A percentile compares a stretch with the other conserved stretches of the same genome.
These are phyloP conservation scores for Lucifuga dentata DNA, from an alignment of 2,113 vertebrate genomes.

Conservation along the genomic window DNA sequence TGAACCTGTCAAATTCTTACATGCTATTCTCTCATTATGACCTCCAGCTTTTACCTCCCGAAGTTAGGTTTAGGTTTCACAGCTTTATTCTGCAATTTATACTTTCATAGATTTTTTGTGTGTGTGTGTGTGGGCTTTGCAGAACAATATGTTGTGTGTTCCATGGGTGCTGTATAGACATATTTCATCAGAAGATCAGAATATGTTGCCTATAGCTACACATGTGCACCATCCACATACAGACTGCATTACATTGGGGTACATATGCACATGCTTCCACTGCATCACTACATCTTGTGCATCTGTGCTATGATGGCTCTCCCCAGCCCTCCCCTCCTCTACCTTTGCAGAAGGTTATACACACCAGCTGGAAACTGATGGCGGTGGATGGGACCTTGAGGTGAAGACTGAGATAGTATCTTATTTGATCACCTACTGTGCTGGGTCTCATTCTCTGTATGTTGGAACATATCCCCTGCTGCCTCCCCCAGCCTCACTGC, in stretches of 20 bases:
- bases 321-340: neutral
- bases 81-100: neutral
- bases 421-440: slow-evolving; percentile 42
- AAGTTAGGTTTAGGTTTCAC: neutral
- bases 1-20: slow-evolving; percentile 13
- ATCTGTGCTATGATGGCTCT: neutral
- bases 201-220: neutral
- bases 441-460: slow-evolving; percentile 47
- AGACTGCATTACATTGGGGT: neutral
- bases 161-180: neutral
- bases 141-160: too few relatives aligned
- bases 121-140: too few relatives aligned
- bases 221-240: too few relatives aligned
- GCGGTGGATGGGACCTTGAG: slow-evolving; percentile 35
- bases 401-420: slow-evolving; percentile 53
- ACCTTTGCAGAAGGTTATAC: slow-evolving; percentile 13
- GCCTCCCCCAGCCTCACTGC: slow-evolving; percentile 13
- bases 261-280: slow-evolving; percentile 23
- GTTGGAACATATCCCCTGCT: slow-evolving; percentile 40
- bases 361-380: neutral
- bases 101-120: neutral
- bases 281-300: slow-evolving; percentile 20
- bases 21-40: slow-evolving; percentile 10
- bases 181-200: slow-evolving; percentile 10
- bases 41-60: slow-evolving; percentile 13